These are phyloP conservation scores for Muscicapa comitata DNA, from an alignment of 2,797 vertebrate genomes.

Conservation along the genomic window DNA sequence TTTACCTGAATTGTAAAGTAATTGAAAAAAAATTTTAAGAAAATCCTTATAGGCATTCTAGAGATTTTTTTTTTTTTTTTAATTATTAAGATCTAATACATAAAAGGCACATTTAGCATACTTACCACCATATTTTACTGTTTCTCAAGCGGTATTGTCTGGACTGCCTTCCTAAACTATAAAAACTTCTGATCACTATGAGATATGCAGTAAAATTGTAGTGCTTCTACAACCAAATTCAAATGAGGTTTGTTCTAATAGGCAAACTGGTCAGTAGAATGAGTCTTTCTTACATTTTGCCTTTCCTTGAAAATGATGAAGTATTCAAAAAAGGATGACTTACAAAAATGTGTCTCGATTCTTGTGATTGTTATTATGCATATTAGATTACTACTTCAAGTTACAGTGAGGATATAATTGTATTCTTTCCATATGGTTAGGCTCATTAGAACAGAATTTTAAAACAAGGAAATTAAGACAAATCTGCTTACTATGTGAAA, in stretches of 20 bases:
- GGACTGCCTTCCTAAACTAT: background rate
- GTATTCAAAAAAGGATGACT: background rate
- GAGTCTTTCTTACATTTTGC: background rate
- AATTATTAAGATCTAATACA: fast-evolving
- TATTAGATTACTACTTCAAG: background rate
- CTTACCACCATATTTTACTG: background rate
- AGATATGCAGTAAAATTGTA: background rate
- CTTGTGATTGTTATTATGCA: background rate
- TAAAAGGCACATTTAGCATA: background rate
- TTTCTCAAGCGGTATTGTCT: background rate
- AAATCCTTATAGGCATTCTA: fast-evolving
- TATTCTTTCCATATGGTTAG: background rate
- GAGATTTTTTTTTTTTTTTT: background rate
- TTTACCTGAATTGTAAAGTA: background rate
- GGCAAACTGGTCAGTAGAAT: background rate
- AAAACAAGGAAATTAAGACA: background rate
- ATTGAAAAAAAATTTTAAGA: background rate
- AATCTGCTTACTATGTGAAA: background rate
- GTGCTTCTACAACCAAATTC: background rate
- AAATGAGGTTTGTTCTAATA: background rate
- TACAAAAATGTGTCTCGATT: background rate
- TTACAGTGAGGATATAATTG: background rate
- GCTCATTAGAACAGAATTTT: background rate
- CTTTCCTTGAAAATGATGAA: background rate
- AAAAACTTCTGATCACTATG: background rate